Percentiles rank a stretch among this genome's conserved stretches.
Evolutionary conservation across 2,113 vertebrate species (phyloP).

Genomic region (Argyrosomus japonicus): DNA sequence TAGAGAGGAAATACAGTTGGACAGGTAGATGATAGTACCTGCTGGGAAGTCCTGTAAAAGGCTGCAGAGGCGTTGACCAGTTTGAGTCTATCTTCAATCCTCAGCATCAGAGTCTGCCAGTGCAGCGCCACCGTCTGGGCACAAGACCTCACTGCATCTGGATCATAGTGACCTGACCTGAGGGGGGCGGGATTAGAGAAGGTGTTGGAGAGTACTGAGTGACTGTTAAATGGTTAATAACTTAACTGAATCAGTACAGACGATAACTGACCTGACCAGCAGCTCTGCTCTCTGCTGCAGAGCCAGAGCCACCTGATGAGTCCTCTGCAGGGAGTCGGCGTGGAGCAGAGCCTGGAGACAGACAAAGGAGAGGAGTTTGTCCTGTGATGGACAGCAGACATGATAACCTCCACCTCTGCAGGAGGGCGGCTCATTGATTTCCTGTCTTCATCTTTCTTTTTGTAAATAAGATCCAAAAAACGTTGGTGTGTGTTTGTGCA

Average conservation of each 20-base stretch:
- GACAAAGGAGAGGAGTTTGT: not conserved
- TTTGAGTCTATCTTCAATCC: constrained; percentile 98
- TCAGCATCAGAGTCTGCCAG: constrained; percentile 99
- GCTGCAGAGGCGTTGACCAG: constrained; percentile 98
- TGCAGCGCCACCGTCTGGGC: constrained; percentile 97
- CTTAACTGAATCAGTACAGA: not conserved
- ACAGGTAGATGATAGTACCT: constrained; percentile 82
- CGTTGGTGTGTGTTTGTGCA: constrained; percentile 9
- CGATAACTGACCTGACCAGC: constrained; percentile 86
- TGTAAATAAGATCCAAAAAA: too few species aligned
- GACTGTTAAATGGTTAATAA: not conserved
- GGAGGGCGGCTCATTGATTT: not conserved
- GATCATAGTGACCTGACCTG: constrained; percentile 95
- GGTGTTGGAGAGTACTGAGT: not conserved
- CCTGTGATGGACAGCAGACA: not conserved
- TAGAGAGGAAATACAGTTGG: not conserved
- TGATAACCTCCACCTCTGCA: constrained; percentile 10
- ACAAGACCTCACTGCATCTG: constrained; percentile 94
- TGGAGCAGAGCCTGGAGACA: constrained; percentile 93
- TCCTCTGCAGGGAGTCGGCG: constrained; percentile 98
- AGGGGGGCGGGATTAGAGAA: not conserved
- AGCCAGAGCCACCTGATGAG: constrained; percentile 98
- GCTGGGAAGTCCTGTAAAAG: constrained; percentile 98
- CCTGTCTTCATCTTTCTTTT: not conserved
- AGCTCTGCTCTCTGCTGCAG: constrained; percentile 98